A percentile compares a stretch with the other conserved stretches of the same genome.
Evolutionary conservation across 2,888 invertebrate genomes (phyloP).

Genomic region (Cheilosia variabilis): DNA sequence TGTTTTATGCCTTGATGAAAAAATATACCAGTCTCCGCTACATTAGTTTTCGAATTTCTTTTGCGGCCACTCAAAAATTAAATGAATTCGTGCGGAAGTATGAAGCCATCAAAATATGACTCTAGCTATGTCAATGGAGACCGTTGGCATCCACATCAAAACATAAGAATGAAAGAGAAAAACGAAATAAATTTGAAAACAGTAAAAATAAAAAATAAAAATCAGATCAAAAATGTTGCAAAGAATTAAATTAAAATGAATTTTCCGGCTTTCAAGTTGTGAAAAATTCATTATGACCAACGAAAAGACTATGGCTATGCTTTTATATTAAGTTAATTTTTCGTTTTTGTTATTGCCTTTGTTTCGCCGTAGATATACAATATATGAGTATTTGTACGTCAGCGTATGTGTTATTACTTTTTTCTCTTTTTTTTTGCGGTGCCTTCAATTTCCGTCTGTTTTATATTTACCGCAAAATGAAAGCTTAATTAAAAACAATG

Average conservation of each 20-base stretch:
- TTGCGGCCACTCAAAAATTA: slow-evolving; percentile 46
- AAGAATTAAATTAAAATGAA: slow-evolving; percentile 74
- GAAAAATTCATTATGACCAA: slow-evolving; percentile 72
- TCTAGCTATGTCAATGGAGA: slow-evolving; percentile 28
- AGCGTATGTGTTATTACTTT: slow-evolving; percentile 50
- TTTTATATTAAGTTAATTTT: slow-evolving; percentile 72
- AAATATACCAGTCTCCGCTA: neutral
- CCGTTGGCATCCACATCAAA: slow-evolving; percentile 41
- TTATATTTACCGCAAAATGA: slow-evolving; percentile 74
- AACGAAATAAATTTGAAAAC: slow-evolving; percentile 15
- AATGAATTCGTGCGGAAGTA: slow-evolving; percentile 43
- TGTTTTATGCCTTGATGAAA: slow-evolving; percentile 9
- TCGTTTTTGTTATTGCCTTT: slow-evolving; percentile 55
- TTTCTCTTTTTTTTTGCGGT: slow-evolving; percentile 66
- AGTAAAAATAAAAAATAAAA: slow-evolving; percentile 36
- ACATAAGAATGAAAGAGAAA: slow-evolving; percentile 21
- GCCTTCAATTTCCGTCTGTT: slow-evolving; percentile 74
- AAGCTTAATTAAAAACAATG: slow-evolving; percentile 76
- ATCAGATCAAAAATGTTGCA: slow-evolving; percentile 69
- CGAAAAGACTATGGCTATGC: slow-evolving; percentile 51
- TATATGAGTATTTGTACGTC: neutral
- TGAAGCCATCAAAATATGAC: slow-evolving; percentile 27
- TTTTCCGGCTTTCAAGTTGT: slow-evolving; percentile 75
- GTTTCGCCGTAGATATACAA: slow-evolving; percentile 24
- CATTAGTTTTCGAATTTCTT: slow-evolving; percentile 53